These are phyloP conservation scores for Cervus canadensis DNA, from an alignment of 2,113 vertebrate species.

Conservation along the genomic window DNA sequence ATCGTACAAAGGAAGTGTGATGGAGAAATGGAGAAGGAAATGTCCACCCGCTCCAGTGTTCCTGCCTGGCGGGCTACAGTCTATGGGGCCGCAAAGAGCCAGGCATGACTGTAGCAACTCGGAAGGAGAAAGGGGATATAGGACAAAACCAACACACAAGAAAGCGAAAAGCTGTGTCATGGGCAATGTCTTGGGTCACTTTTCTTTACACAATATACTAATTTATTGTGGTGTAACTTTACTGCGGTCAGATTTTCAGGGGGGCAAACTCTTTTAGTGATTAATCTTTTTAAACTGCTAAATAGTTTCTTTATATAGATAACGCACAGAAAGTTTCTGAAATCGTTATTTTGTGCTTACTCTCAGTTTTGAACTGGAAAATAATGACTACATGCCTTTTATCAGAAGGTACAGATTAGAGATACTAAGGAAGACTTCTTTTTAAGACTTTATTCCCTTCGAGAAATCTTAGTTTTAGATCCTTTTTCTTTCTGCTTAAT, in stretches of 20 bases:
- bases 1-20: background rate
- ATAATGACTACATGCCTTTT: background rate
- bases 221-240: background rate
- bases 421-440: background rate
- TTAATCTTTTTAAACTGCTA: background rate
- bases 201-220: background rate
- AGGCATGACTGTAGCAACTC: background rate
- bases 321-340: background rate
- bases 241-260: background rate
- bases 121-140: background rate
- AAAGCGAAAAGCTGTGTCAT: fast-evolving
- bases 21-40: background rate
- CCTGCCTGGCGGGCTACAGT: background rate
- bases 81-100: background rate
- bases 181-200: fast-evolving
- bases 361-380: background rate
- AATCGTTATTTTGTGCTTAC: background rate
- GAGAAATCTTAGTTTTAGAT: background rate
- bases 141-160: background rate
- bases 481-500: background rate
- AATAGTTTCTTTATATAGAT: background rate
- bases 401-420: background rate
- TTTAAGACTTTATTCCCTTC: background rate
- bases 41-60: background rate
- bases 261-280: background rate